phyloP scores from a whole-genome alignment of 2,797 vertebrate species.

The Babyrousa celebensis region DNA sequence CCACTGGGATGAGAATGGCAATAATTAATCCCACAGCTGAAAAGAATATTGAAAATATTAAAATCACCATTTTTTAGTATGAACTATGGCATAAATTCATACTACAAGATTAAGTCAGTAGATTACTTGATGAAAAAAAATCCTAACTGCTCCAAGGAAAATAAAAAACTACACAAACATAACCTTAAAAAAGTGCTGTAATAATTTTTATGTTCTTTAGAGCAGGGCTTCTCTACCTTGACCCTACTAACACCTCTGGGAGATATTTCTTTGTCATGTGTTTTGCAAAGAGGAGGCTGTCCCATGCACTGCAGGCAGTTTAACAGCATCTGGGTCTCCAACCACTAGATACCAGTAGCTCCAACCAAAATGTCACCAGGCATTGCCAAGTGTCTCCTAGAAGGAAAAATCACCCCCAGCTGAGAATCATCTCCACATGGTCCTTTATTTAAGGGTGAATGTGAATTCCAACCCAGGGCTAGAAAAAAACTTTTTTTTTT shows the following conservation, averaged over 20 bases:
- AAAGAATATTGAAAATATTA: conserved; percentile 10
- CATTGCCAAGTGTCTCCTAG: background rate
- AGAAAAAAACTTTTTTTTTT: no score
- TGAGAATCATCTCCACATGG: background rate
- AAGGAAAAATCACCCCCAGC: background rate
- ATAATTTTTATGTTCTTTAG: background rate
- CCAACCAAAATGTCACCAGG: background rate
- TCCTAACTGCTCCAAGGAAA: background rate
- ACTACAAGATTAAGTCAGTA: background rate
- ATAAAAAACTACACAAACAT: background rate
- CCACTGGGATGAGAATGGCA: conserved; percentile 95
- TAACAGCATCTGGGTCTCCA: background rate
- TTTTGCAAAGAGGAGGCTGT: fast-evolving
- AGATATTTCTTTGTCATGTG: background rate
- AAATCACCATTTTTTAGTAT: background rate
- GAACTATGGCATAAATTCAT: background rate
- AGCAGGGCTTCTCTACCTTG: background rate
- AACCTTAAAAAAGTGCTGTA: background rate
- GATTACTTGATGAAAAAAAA: background rate
- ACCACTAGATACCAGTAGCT: background rate
- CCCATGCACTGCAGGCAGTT: fast-evolving
- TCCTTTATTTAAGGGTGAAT: background rate
- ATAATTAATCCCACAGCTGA: conserved; percentile 94
- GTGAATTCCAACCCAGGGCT: background rate
- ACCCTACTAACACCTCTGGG: background rate